Base-by-base conservation (phyloP, 2,888 invertebrate genomes). In the Hypselothyrea guttata region DNA sequence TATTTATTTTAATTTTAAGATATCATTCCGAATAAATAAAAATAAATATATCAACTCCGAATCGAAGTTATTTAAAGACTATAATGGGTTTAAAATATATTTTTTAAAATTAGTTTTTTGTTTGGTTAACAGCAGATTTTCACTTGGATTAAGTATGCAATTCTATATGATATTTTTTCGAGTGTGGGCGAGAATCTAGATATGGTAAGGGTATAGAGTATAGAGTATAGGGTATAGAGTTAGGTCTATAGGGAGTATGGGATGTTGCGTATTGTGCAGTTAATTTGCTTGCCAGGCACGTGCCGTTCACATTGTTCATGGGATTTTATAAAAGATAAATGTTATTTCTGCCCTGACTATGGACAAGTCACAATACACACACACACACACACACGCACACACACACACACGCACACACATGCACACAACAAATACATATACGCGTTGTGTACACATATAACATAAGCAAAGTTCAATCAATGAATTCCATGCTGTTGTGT, bases 221-320 rank as follows among this genome's bases (percentile, higher is more conserved):
- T n/a, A 16, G 16, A 5, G 28, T 5, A 8, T 2, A 9, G 41
- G 30, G 13, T 28, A 12, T 30, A 22, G 9, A 4, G 4, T 12
- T 9, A n/a, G 4, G 4, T 1, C 18, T 5, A 35, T 11, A 7
- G 37, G 22, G 22, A 5, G 30, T 5, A 8, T 1, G n/a, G 41
- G 30, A 11, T 28, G 12, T 28, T 16, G 9, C 3, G 22, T 22
- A 22, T 22, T 22, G 27, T 31, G 18, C 12, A 28, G 42, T 51
- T 64, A 56, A 81, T 73, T 67, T 74, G 61, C 49, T 67, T 70
- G 70, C 70, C 63, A 55, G 66, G 70, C 82, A 75, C 75, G 75
- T 75, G 81, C 77, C 56, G 44, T 22, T 52, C 35, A 40, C 70
- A 76, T 70, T 76, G 74, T 66, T 77, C 66, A 54, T 66, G 62